A percentile compares a stretch with the other conserved stretches of the same genome.
These are phyloP conservation scores for Stegodyphus dumicola DNA, from an alignment of 1,140 invertebrate species.

Conservation along the genomic window DNA sequence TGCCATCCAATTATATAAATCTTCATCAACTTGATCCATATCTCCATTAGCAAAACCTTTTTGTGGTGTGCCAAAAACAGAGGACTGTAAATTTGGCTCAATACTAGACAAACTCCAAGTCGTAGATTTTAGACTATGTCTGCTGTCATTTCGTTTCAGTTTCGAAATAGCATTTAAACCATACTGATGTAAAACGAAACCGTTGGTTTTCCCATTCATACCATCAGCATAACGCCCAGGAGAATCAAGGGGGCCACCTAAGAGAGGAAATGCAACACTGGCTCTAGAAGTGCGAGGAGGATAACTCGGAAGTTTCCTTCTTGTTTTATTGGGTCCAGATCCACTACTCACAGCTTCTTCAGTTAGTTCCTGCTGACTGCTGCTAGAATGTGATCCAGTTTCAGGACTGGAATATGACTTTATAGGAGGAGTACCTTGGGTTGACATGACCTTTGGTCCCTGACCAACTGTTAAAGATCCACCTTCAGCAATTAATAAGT, in stretches of 20 bases:
- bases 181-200: conserved; percentile 65
- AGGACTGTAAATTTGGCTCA: conserved; percentile 62
- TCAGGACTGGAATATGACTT: conserved; percentile 62
- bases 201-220: conserved; percentile 69
- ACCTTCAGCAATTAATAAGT: conserved; percentile 78
- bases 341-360: conserved; percentile 63
- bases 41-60: conserved; percentile 62
- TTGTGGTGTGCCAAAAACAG: conserved; percentile 63
- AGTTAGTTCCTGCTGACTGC: conserved; percentile 63
- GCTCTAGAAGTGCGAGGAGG: conserved; percentile 78
- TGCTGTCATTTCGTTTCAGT: conserved; percentile 78
- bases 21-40: conserved; percentile 73
- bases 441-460: conserved; percentile 5
- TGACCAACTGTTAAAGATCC: conserved; percentile 64
- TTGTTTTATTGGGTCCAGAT: conserved; percentile 61
- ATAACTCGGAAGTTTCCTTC: conserved; percentile 72
- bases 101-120: conserved; percentile 67
- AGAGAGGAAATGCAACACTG: conserved; percentile 80
- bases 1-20: conserved; percentile 95
- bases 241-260: conserved; percentile 63
- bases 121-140: conserved; percentile 74
- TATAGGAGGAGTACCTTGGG: conserved; percentile 5
- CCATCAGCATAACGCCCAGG: conserved; percentile 55
- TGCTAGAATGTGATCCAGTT: conserved; percentile 56
- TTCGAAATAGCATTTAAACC: conserved; percentile 44